Conservation (phyloP, 2,888 invertebrate species). For the Lithosia quadra region DNA sequence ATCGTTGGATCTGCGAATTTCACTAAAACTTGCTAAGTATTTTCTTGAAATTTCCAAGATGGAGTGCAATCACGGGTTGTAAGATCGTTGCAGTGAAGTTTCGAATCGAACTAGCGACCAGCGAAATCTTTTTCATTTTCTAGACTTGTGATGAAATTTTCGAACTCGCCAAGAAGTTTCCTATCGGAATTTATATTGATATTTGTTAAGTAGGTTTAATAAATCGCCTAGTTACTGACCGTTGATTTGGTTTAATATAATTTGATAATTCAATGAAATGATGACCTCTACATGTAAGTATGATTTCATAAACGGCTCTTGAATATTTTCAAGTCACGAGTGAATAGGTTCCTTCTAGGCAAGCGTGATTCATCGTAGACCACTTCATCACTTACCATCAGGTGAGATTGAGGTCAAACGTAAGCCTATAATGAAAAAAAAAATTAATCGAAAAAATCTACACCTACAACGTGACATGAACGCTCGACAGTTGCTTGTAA, state of each 20-base stretch:
- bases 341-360: too few relatives aligned
- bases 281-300: too few relatives aligned
- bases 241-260: not conserved
- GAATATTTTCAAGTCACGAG: too few relatives aligned
- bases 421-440: too few relatives aligned
- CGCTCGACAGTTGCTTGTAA: too few relatives aligned
- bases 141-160: conserved; percentile 75
- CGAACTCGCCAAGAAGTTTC: conserved; percentile 71
- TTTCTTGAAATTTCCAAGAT: conserved; percentile 71
- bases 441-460: too few relatives aligned
- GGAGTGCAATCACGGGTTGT: conserved; percentile 77
- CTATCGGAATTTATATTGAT: conserved; percentile 55
- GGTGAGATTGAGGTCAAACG: too few relatives aligned
- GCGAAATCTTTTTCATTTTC: conserved; percentile 67
- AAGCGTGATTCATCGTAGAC: too few relatives aligned
- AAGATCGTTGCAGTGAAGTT: conserved; percentile 72
- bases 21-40: conserved; percentile 59
- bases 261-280: not conserved
- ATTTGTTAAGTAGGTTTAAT: not conserved
- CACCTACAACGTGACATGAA: too few relatives aligned
- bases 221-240: not conserved
- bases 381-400: too few relatives aligned
- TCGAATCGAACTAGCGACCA: conserved; percentile 72
- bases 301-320: too few relatives aligned
- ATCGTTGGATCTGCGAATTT: conserved; percentile 49